These are phyloP conservation scores for Agonopterix arenella DNA, from an alignment of 2,888 invertebrate genomes.

Conservation along the genomic window DNA sequence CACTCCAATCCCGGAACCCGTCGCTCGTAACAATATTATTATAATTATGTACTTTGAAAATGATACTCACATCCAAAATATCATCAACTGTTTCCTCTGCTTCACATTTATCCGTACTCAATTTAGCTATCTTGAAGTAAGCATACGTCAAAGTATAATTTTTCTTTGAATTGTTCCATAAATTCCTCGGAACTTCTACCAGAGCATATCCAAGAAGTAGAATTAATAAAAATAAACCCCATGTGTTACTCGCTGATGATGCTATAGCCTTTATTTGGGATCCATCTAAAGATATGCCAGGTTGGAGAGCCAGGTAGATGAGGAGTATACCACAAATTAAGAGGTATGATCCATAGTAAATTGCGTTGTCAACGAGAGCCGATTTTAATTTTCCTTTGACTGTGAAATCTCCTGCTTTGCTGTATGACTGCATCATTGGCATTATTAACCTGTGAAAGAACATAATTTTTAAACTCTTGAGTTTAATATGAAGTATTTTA, in stretches of 20 bases:
- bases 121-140: slow-evolving; percentile 95
- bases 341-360: slow-evolving; percentile 98
- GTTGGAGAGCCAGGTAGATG: slow-evolving; percentile 95
- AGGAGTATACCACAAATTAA: slow-evolving; percentile 95
- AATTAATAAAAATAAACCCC: slow-evolving; percentile 97
- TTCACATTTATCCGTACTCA: slow-evolving; percentile 96
- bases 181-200: slow-evolving; percentile 94
- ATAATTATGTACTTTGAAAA: not conserved
- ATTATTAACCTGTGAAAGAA: slow-evolving; percentile 87
- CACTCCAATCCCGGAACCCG: no score
- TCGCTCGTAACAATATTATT: no score
- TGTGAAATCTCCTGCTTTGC: slow-evolving; percentile 98
- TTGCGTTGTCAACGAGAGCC: slow-evolving; percentile 96
- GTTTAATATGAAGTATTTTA: not conserved
- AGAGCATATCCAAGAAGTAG: slow-evolving; percentile 94
- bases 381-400: slow-evolving; percentile 95
- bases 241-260: slow-evolving; percentile 98
- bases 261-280: slow-evolving; percentile 96
- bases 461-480: not conserved
- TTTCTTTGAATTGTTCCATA: slow-evolving; percentile 94
- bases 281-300: slow-evolving; percentile 92
- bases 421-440: slow-evolving; percentile 99
- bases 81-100: slow-evolving; percentile 98
- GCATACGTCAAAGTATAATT: slow-evolving; percentile 90
- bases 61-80: slow-evolving; percentile 86